Evolutionary conservation across 1,140 invertebrate genomes (phyloP), one percentile per base, ranked within the genome.

Genomic region (Bombus fervidus): DNA sequence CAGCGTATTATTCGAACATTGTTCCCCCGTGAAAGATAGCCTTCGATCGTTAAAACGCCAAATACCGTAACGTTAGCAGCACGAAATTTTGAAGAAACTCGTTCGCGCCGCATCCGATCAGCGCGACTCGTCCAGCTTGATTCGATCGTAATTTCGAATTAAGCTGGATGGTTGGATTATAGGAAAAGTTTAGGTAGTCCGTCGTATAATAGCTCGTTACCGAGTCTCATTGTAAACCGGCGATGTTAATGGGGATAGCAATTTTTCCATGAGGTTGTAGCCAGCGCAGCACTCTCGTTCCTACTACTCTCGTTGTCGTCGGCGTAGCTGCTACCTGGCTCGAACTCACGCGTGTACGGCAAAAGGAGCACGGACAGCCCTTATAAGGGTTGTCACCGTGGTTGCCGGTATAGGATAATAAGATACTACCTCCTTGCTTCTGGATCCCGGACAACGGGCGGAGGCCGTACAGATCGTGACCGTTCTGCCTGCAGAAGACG

Each of bases 331-430:
- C 81, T 62, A 83, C 77, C n/a, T 85, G 83, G 66, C 77, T 73
- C 71, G 77, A 85, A 47, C 77, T 78, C 81, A 59, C 82, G 72
- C 81, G 83, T 73, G 83, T 69, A 74, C 73, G 69, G 80, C 89
- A 88, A 81, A 79, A 82, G 85, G 76, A 86, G 86, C 89, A 78
- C 76, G 76, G 83, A 75, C 90, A 86, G 87, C 87, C 93, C 93
- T 93, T 94, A 94, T 93, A 94, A 93, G 93, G 93, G 78, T 86
- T 86, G 91, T 93, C 92, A 91, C 87, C 87, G 90, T 86, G 89
- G 86, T 90, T 86, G 81, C 91, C 88, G 82, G 92, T 92, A 91
- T 93, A 93, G 93, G 92, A 94, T 94, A 94, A 94, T 94, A 93
- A 92, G 92, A 93, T 92, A 90, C 92, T 91, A 88, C 90, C 88